Evolutionary conservation across 2,797 vertebrate genomes (phyloP), one percentile per base, ranked within the genome.

Genomic region (Lagothrix lagotricha): DNA sequence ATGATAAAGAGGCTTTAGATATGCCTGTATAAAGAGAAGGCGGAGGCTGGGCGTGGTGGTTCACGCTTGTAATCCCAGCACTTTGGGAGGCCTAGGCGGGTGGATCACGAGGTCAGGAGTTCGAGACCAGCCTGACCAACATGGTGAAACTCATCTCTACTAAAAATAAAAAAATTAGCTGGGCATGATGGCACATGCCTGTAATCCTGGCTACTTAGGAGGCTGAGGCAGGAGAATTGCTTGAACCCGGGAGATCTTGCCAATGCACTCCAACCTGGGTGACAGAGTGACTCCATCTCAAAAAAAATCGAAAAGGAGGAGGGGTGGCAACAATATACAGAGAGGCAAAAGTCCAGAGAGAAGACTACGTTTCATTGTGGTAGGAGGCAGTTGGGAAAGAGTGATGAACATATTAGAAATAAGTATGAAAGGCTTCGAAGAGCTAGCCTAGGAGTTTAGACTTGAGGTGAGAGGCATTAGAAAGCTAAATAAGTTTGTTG

Each of bases 1-100:
- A 90, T 90, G 88, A 73, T 90, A n/a, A 95, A n/a, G 93, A 67
- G 77, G 44, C 67, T 91, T 90, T 85, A 61, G 17, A 86, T 94
- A 36, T 15, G 6, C 50, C 7, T 87, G 30, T 77, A 10, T 96
- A 30, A 70, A 76, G 36, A 61, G 70, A 19, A 73, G 28, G 44
- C 76, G 33, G 33, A 15, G 33, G 15, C 33, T 3, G 1, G 61
- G 61, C 7, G 3, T 3, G 3, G 61, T 64, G 15, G 61, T 30
- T 64, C 61, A 67, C 7, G 33, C 33, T 33, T 19, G 15, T 67
- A 67, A 67, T n/a, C 61, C 7, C 7, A 33, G 14, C 30, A 67
- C 15, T 67, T 67, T 67, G 33, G 33, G 33, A n/a, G 61, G 61
- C 61, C 15, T 8, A n/a, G 61, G 17, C 1, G 33, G 7, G 61